Base-by-base conservation (phyloP, 92 coral and sea anemone genomes). In the Pocillopora grandis region DNA sequence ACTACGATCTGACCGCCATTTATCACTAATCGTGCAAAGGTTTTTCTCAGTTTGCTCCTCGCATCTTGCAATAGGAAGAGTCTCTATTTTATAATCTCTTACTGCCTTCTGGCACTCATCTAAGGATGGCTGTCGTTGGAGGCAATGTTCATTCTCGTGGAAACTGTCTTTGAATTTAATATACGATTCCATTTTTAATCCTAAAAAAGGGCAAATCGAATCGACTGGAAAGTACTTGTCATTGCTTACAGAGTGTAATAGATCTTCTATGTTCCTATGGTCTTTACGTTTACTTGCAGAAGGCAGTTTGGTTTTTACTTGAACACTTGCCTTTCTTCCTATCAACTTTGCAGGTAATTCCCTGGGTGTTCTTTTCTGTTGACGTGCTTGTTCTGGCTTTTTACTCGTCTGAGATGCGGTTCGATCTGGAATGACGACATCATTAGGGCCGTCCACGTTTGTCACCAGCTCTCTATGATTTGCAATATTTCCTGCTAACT, bases 101-200 rank as follows among this genome's bases (percentile, higher is more conserved):
- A 65, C 42, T 37, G 94, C 94, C 27, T 84, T 76, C 52, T 58
- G 66, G 49, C 94, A 91, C 21, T 88, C 94, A 23, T 85, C 81
- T 17, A 74, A 18, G 10, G 86, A 42, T 2, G 89, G 89, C 57
- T 72, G 75, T 19, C 71, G 85, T 21, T 77, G 76, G 55, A 78
- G 61, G 20, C 91, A 88, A 13, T 56, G 65, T 18, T 71, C 56
- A 48, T 60, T 60, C 23, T 57, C 80, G 66, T 36, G 33, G 14
- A 20, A 3, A 62, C 62, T 56, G 49, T 70, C 9, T 70, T 70
- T 37, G 33, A 70, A 20, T 19, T 27, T 23, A 18, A 80, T 64
- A 62, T 85, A 85, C 42, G 88, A 74, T 31, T 52, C 75, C 82
- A 86, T 89, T 69, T 84, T 75, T 62, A 86, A 64, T 58, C 92